These are phyloP conservation scores for Carposina sasakii DNA, from an alignment of 1,140 invertebrate genomes.

Conservation along the genomic window DNA sequence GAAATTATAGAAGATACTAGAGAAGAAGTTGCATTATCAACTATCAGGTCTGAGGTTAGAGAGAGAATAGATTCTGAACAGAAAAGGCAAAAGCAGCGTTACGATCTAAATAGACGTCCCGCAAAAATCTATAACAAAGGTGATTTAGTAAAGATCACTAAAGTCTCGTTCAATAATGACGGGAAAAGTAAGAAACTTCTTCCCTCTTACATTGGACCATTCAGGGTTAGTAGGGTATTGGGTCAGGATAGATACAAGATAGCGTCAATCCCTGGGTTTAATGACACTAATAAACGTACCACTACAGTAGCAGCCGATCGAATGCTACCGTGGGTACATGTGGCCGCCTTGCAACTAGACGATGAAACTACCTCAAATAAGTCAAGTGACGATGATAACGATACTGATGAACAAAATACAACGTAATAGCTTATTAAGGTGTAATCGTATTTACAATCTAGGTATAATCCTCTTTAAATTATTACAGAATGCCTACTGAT, in stretches of 20 bases:
- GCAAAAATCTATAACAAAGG: conserved; percentile 3
- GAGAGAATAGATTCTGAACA: conserved; percentile 6
- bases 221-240: conserved; percentile 3
- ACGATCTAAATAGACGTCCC: conserved; percentile 1
- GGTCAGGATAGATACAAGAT: conserved; percentile 3
- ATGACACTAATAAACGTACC: not conserved
- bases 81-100: conserved; percentile 1
- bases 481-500: no score
- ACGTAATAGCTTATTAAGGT: no score
- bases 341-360: not conserved
- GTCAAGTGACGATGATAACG: not conserved
- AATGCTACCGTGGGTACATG: conserved; percentile 6
- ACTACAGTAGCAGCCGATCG: conserved; percentile 9
- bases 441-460: no score
- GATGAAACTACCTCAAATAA: not conserved
- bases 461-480: no score
- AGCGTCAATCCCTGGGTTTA: not conserved
- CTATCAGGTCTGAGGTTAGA: conserved; percentile 3
- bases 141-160: conserved; percentile 9
- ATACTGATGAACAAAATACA: no score
- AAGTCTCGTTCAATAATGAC: not conserved
- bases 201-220: conserved; percentile 4
- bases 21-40: not conserved
- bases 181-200: conserved; percentile 7
- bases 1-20: conserved; percentile 3